Evolutionary conservation across 1,140 invertebrate species (phyloP).

Genomic region (Formica selysi): DNA sequence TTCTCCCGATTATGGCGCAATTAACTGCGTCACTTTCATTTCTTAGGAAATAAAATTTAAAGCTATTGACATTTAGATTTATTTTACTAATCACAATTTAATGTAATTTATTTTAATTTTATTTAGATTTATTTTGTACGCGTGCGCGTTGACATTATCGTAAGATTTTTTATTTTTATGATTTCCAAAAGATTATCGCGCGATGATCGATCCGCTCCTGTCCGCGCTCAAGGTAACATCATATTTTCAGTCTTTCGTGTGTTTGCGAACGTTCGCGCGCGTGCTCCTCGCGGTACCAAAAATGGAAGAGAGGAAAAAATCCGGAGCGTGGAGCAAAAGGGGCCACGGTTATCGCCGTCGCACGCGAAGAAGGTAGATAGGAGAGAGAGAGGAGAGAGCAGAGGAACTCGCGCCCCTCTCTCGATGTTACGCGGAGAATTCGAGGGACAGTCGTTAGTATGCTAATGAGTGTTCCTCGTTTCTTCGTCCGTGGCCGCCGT

Average conservation of each 20-base stretch:
- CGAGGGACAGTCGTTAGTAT: conserved; percentile 83
- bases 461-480: conserved; percentile 82
- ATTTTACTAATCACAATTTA: neutral
- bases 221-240: conserved; percentile 20
- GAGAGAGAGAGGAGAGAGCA: neutral
- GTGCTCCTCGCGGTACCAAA: conserved; percentile 47
- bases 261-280: conserved; percentile 34
- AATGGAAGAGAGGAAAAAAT: conserved; percentile 67
- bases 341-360: neutral
- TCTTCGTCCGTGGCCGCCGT: conserved; percentile 63
- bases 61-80: conserved; percentile 9
- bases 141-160: no score
- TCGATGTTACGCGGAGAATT: conserved; percentile 80
- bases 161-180: neutral
- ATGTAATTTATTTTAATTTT: neutral
- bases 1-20: conserved; percentile 8
- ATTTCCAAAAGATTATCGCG: neutral
- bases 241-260: conserved; percentile 51
- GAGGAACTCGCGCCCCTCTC: conserved; percentile 64
- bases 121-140: conserved; percentile 1
- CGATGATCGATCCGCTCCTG: neutral
- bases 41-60: neutral
- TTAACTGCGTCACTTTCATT: conserved; percentile 12
- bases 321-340: conserved; percentile 22
- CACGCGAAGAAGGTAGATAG: no score